phyloP scores from a whole-genome alignment of 2,888 invertebrate species.

The Steinernema carpocapsae region DNA sequence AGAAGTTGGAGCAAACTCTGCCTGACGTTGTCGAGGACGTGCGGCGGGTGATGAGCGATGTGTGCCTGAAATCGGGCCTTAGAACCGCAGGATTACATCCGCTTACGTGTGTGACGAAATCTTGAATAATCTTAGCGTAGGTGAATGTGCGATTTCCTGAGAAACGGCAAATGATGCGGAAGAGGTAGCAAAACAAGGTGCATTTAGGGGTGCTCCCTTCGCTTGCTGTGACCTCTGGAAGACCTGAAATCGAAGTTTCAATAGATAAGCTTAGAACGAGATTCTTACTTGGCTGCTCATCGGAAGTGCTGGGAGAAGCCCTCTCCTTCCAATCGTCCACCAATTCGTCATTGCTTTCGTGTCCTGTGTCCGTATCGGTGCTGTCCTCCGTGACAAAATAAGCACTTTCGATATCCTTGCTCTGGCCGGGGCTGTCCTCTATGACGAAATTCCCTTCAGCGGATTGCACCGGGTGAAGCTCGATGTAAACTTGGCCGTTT shows the following conservation, averaged over 20 bases:
- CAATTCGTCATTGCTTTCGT: no score
- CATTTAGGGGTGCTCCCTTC: neutral
- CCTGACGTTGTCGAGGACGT: neutral
- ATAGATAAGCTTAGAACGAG: no score
- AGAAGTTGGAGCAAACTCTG: neutral
- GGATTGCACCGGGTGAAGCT: neutral
- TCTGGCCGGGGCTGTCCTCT: neutral
- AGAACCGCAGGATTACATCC: no score
- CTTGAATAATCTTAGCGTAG: neutral
- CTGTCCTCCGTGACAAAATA: slow-evolving; percentile 21
- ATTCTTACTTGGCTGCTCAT: no score
- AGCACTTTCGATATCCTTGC: neutral
- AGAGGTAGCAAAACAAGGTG: neutral
- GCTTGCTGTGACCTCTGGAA: neutral
- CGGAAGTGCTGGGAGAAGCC: no score
- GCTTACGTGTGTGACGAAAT: neutral
- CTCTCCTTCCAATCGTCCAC: no score
- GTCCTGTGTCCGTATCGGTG: no score
- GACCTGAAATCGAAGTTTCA: neutral
- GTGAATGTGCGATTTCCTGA: neutral
- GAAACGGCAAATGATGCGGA: neutral
- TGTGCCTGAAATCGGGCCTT: slow-evolving; percentile 4
- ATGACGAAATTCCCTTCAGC: neutral
- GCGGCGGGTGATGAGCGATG: neutral
- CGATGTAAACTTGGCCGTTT: slow-evolving; percentile 12